phyloP scores from a whole-genome alignment of 2,888 invertebrate species.

The Stenoptilia bipunctidactyla region DNA sequence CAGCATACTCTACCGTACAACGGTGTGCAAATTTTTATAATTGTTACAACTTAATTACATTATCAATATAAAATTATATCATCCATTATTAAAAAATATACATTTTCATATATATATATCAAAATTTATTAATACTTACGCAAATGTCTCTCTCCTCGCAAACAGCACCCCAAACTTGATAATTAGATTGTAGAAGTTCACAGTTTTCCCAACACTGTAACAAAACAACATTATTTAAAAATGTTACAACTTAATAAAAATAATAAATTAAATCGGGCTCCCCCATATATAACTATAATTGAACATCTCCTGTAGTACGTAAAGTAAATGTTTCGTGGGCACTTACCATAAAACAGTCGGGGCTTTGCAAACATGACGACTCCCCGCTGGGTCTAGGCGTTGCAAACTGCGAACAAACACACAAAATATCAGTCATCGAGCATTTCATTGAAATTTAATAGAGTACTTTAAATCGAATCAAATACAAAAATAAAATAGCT shows the following conservation, averaged over 20 bases:
- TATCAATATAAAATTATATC: too few species aligned
- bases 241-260: conserved; percentile 7
- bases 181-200: conserved; percentile 79
- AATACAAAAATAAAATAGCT: too few species aligned
- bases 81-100: too few species aligned
- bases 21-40: background rate
- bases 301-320: too few species aligned
- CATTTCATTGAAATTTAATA: conserved; percentile 19
- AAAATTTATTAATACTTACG: conserved; percentile 62
- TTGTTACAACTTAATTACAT: too few species aligned
- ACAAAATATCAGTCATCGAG: conserved; percentile 33
- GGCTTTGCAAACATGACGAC: conserved; percentile 77
- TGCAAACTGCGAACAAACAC: conserved; percentile 74
- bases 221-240: conserved; percentile 24
- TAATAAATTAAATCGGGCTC: too few species aligned
- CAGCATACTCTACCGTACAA: background rate
- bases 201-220: conserved; percentile 85
- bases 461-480: too few species aligned
- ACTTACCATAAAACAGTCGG: conserved; percentile 81
- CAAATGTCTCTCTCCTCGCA: conserved; percentile 80
- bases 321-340: conserved; percentile 5
- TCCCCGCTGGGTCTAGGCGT: conserved; percentile 74
- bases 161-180: conserved; percentile 79
- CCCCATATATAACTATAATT: too few species aligned
- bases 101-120: too few species aligned